Evolutionary conservation across 2,113 vertebrate species (phyloP).

Genomic region (Sus scrofa): T2T-Sscrofa CM000819.6:8595501-8596000

Average conservation of each 20-base stretch:
- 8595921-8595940: neutral
- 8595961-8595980: neutral
- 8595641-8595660: neutral
- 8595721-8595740: neutral
- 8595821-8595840: neutral
- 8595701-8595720: neutral
- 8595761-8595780: neutral
- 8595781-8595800: neutral
- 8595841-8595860: neutral
- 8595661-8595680: neutral
- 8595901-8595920: neutral
- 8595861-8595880: neutral
- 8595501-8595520: neutral
- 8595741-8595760: neutral
- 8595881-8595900: neutral
- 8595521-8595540: neutral
- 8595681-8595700: neutral
- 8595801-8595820: neutral
- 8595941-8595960: neutral
- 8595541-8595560: neutral
- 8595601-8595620: neutral
- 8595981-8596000: neutral
- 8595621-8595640: neutral
- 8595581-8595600: neutral
- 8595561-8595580: neutral